Conservation (phyloP, 2,888 invertebrate species). For the Aleiodes leptofemur region DNA sequence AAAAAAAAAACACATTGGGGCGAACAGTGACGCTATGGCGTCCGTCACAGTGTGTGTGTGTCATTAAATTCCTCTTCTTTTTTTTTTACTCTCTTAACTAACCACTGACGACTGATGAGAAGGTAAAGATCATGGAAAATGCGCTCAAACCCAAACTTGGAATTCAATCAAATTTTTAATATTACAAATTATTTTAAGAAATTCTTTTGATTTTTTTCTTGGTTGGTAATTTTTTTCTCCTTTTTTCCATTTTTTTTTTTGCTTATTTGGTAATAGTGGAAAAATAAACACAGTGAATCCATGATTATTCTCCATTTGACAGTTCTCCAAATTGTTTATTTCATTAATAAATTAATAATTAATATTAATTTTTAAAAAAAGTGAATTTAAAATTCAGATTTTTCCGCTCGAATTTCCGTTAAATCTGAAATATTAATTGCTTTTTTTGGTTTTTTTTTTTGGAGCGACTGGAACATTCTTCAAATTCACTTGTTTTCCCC, state of each 20-base stretch:
- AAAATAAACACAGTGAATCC: slow-evolving; percentile 36
- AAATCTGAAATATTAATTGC: not conserved
- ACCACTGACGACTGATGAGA: slow-evolving; percentile 15
- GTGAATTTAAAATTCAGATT: too few species aligned
- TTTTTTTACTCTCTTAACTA: not conserved
- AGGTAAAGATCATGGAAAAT: slow-evolving; percentile 6
- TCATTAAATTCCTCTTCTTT: slow-evolving; percentile 11
- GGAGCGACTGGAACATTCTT: not conserved
- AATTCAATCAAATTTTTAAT: not conserved
- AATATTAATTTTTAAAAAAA: too few species aligned
- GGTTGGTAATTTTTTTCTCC: not conserved
- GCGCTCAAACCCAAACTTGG: not conserved
- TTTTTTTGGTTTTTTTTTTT: not conserved
- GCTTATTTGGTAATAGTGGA: not conserved
- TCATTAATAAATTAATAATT: not conserved
- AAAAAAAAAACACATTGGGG: slow-evolving; percentile 48
- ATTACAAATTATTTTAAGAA: not conserved
- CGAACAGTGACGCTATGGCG: slow-evolving; percentile 73
- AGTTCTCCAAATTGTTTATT: slow-evolving; percentile 31
- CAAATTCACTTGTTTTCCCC: not conserved
- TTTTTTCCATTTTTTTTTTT: slow-evolving; percentile 21
- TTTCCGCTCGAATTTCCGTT: not conserved
- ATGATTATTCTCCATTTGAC: slow-evolving; percentile 33
- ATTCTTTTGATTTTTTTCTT: not conserved
- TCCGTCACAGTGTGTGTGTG: slow-evolving; percentile 64